phyloP scores from a whole-genome alignment of 2,797 vertebrate species.

The Channallabes apus region DNA sequence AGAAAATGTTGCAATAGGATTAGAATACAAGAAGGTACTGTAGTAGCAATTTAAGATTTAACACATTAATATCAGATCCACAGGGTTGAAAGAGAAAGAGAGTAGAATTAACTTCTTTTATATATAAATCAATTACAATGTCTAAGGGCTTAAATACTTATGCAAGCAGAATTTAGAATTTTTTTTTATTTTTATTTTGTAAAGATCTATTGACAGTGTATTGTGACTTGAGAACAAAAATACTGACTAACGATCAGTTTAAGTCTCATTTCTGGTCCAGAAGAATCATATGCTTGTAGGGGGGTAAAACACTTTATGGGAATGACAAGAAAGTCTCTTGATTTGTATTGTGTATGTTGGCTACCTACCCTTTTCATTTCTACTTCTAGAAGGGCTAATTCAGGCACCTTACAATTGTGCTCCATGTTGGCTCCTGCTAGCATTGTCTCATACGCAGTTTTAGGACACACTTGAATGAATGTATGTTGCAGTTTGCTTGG shows the following conservation, averaged over 20 bases:
- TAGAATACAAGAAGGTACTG: too few relatives aligned
- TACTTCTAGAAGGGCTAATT: neutral
- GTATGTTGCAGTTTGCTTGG: neutral
- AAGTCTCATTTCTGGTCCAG: neutral
- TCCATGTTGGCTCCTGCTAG: neutral
- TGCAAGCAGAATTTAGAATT: neutral
- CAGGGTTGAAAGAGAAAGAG: too few relatives aligned
- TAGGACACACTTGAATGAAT: neutral
- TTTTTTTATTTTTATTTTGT: too few relatives aligned
- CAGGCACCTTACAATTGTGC: neutral
- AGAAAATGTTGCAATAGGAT: too few relatives aligned
- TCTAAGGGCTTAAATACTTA: neutral
- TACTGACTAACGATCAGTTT: neutral
- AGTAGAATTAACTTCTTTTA: too few relatives aligned
- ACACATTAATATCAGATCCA: too few relatives aligned
- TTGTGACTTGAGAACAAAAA: too few relatives aligned
- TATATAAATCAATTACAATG: too few relatives aligned
- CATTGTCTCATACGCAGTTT: neutral
- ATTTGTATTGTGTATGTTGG: neutral
- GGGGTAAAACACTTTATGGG: neutral
- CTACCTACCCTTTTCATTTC: too few relatives aligned
- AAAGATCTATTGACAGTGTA: too few relatives aligned
- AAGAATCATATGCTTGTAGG: neutral
- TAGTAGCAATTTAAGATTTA: too few relatives aligned
- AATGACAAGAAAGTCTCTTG: neutral